Evolutionary conservation across 1,140 invertebrate species (phyloP), one percentile per base, ranked within the genome.

Genomic region (Cydia pomonella): DNA sequence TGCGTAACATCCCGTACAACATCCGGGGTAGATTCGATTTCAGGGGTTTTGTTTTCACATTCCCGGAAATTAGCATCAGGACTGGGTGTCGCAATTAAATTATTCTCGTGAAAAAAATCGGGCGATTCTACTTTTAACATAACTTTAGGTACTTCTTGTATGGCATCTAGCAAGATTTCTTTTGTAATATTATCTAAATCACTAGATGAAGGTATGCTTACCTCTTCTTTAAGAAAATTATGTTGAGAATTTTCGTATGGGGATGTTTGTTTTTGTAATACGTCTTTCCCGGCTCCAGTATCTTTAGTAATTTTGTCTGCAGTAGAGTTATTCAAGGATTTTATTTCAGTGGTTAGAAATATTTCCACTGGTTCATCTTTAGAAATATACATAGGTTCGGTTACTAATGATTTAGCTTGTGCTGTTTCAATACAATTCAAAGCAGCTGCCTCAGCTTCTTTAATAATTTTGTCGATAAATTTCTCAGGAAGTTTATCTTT

Each of bases 371-470:
- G 16, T 69, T 69, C 29, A 18, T 21, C 41, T 33, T 69, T 69
- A 5, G 64, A 3, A 38, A 33, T 69, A 69, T 69, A 41, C 12
- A 69, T 3, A 18, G 29, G 16, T 18, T 29, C 27, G 18, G n/a
- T 29, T n/a, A 33, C 29, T n/a, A 18, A 29, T 7, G 3, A 41
- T 69, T 69, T 29, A n/a, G n/a, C 23, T 12, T 18, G 27, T n/a
- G n/a, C 13, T 9, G 27, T 69, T 69, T 69, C 64, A 69, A 69
- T 69, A 69, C 27, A 33, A 38, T 38, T 69, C n/a, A 69, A 69
- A 25, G 64, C 64, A 10, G 64, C 64, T 18, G 64, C 41, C 29
- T 69, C 64, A 69, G 64, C 64, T 69, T 69, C 64, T 18, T 41
- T 69, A 10, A 69, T 66, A 6, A 66, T 66, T 33, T 33, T 66